Conservation (phyloP, 2,797 vertebrate genomes). For the Labroides dimidiatus region DNA sequence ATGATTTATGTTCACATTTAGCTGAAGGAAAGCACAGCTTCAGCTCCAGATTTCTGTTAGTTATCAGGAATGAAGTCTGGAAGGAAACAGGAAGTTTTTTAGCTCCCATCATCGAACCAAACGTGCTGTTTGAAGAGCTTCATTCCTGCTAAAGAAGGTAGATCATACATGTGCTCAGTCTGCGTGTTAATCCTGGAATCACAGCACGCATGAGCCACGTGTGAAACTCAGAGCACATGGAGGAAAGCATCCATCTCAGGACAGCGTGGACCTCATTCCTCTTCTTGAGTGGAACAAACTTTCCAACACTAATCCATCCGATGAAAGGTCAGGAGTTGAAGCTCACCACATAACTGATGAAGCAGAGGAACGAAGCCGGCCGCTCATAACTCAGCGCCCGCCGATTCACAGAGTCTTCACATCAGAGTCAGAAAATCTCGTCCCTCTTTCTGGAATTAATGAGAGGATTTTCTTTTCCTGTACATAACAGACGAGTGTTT, state of each 20-base stretch:
- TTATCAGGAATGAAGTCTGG: not conserved
- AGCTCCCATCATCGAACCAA: too few species aligned
- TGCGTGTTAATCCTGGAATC: not conserved
- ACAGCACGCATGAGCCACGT: not conserved
- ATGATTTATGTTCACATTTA: not conserved
- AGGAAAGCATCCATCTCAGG: conserved; percentile 8
- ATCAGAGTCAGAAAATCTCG: not conserved
- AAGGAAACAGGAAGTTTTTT: not conserved
- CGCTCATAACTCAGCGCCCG: not conserved
- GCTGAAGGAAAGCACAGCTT: not conserved
- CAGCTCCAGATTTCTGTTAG: conserved; percentile 8
- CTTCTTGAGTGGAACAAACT: conserved; percentile 16
- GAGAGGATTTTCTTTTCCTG: not conserved
- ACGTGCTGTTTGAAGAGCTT: too few species aligned
- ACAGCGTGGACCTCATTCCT: not conserved
- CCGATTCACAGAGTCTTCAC: conserved; percentile 7
- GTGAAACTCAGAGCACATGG: not conserved
- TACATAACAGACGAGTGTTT: not conserved
- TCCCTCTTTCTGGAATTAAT: not conserved
- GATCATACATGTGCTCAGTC: not conserved
- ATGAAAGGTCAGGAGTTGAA: conserved; percentile 50
- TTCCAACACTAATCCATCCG: conserved; percentile 37
- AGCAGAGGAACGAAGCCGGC: not conserved
- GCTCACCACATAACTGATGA: conserved; percentile 26
- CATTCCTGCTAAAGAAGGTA: not conserved